A percentile compares a stretch with the other conserved stretches of the same genome.
Evolutionary conservation across 1,140 invertebrate genomes (phyloP).

Genomic region (Cydia pomonella): DNA sequence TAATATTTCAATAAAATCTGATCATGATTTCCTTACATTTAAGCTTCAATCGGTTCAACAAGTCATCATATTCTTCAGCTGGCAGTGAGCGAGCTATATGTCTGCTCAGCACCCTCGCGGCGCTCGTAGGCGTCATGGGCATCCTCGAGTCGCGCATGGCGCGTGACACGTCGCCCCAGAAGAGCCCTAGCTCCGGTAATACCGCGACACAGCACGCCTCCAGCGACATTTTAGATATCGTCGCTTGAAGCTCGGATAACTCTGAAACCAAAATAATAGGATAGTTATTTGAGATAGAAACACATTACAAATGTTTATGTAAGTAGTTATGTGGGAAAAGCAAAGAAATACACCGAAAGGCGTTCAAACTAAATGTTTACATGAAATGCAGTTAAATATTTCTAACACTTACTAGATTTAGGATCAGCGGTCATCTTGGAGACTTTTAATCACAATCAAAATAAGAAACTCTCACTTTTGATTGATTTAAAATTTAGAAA

Average conservation of each 20-base stretch:
- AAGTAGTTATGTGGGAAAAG: no score
- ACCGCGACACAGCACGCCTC: slow-evolving; percentile 49
- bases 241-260: slow-evolving; percentile 52
- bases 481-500: background rate
- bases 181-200: slow-evolving; percentile 59
- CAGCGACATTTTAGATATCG: slow-evolving; percentile 59
- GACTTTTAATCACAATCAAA: background rate
- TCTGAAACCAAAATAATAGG: slow-evolving; percentile 46
- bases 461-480: background rate
- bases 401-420: background rate
- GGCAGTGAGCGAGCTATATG: slow-evolving; percentile 47
- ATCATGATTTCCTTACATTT: slow-evolving; percentile 52
- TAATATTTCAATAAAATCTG: no score
- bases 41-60: slow-evolving; percentile 50
- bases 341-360: background rate
- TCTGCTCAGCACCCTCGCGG: slow-evolving; percentile 53
- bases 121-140: slow-evolving; percentile 59
- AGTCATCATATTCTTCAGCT: slow-evolving; percentile 53
- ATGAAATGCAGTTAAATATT: background rate
- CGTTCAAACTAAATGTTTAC: background rate
- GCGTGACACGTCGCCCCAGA: slow-evolving; percentile 56
- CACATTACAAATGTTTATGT: background rate
- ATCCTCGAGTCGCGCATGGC: slow-evolving; percentile 53
- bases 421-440: background rate
- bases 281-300: background rate